Evolutionary conservation across 2,113 vertebrate species (phyloP).

Genomic region (Cheilinus undulatus): DNA sequence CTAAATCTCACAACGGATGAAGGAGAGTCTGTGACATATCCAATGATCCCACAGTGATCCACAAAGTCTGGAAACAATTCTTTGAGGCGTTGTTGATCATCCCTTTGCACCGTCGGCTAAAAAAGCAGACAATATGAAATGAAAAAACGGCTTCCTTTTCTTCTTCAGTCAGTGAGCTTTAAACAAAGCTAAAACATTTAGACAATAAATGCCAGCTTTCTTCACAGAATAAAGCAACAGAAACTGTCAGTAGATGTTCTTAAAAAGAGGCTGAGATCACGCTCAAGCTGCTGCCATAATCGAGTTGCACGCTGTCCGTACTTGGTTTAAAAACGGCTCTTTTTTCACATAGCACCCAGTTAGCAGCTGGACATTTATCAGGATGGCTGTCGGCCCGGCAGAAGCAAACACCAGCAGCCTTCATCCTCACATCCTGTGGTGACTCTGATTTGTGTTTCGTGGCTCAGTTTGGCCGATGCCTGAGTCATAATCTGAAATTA

Average conservation of each 20-base stretch:
- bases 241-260: constrained; percentile 12
- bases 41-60: constrained; percentile 42
- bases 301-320: not conserved
- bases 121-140: constrained; percentile 10
- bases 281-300: constrained; percentile 10
- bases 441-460: constrained; percentile 23
- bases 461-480: constrained; percentile 59
- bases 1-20: constrained; percentile 43
- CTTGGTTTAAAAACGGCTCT: constrained; percentile 1
- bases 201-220: constrained; percentile 30
- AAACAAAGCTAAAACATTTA: not conserved
- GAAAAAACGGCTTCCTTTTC: constrained; percentile 17
- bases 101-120: constrained; percentile 20
- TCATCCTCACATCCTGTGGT: constrained; percentile 16
- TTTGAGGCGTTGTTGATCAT: constrained; percentile 15
- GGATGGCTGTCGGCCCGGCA: constrained; percentile 11
- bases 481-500: constrained; percentile 52
- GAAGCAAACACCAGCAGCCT: constrained; percentile 9
- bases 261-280: not conserved
- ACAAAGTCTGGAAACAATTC: constrained; percentile 58
- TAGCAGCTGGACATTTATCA: constrained; percentile 49
- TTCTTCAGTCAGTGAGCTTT: constrained; percentile 7
- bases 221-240: not conserved
- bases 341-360: constrained; percentile 17
- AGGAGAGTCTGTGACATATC: constrained; percentile 34